Conservation (phyloP, 2,888 invertebrate species). For the Euzetes globulus region DNA sequence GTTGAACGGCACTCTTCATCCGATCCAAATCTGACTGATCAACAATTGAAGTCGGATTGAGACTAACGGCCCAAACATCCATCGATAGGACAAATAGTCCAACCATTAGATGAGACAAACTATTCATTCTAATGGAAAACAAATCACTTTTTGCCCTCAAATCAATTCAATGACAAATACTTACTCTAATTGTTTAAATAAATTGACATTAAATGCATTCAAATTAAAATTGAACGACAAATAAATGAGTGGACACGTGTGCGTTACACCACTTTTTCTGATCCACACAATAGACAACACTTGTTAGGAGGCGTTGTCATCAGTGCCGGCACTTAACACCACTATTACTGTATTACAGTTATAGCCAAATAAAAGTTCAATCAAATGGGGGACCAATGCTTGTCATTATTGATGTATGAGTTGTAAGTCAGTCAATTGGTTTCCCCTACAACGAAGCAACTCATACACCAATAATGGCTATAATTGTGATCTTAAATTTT, state of each 20-base stretch:
- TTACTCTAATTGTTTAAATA: neutral
- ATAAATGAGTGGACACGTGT: neutral
- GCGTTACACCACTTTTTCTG: neutral
- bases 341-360: too few relatives aligned
- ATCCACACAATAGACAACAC: neutral
- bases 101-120: neutral
- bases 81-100: neutral
- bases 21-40: slow-evolving; percentile 21
- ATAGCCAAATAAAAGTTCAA: too few relatives aligned
- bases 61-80: neutral
- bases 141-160: neutral
- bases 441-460: too few relatives aligned
- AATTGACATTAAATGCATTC: neutral
- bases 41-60: neutral
- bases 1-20: slow-evolving; percentile 8
- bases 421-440: too few relatives aligned
- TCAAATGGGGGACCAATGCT: too few relatives aligned
- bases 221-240: neutral
- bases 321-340: too few relatives aligned
- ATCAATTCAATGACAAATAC: neutral
- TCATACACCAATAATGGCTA: too few relatives aligned
- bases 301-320: neutral
- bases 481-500: too few relatives aligned
- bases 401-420: too few relatives aligned
- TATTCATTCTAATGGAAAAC: neutral